These are phyloP conservation scores for Holcopasites calliopsidis DNA, from an alignment of 1,140 invertebrate genomes.

Conservation along the genomic window DNA sequence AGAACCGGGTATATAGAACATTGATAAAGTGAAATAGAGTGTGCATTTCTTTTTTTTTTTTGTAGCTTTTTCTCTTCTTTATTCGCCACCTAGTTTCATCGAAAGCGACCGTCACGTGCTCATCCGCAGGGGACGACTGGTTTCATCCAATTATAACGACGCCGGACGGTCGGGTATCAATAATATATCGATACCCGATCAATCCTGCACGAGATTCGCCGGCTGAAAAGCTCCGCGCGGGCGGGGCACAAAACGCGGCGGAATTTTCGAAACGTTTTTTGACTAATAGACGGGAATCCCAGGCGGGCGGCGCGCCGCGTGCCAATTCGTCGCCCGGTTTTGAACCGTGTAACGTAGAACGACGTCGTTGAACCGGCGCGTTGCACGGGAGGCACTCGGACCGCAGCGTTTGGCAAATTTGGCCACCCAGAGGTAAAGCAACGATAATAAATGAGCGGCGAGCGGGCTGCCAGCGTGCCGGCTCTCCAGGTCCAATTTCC, in stretches of 20 bases:
- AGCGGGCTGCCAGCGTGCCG: slow-evolving; percentile 68
- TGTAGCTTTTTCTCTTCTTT: not conserved
- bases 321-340: slow-evolving; percentile 63
- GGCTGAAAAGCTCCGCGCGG: not conserved
- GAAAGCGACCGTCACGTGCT: not conserved
- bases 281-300: slow-evolving; percentile 38
- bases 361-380: slow-evolving; percentile 57
- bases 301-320: slow-evolving; percentile 37
- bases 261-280: slow-evolving; percentile 52
- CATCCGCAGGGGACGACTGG: not conserved
- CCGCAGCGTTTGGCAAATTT: slow-evolving; percentile 69
- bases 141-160: slow-evolving; percentile 31
- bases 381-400: slow-evolving; percentile 56
- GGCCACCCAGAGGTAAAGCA: slow-evolving; percentile 76
- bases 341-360: slow-evolving; percentile 61
- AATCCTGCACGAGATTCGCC: not conserved
- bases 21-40: slow-evolving; percentile 27
- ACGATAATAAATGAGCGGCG: slow-evolving; percentile 77
- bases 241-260: too few relatives aligned
- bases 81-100: not conserved
- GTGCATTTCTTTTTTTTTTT: not conserved
- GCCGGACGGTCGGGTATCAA: slow-evolving; percentile 11
- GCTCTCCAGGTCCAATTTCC: slow-evolving; percentile 75
- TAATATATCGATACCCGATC: slow-evolving; percentile 18
- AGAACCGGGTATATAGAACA: slow-evolving; percentile 9